Evolutionary conservation across 1,140 invertebrate species (phyloP).

Genomic region (Diorhabda sublineata): DNA sequence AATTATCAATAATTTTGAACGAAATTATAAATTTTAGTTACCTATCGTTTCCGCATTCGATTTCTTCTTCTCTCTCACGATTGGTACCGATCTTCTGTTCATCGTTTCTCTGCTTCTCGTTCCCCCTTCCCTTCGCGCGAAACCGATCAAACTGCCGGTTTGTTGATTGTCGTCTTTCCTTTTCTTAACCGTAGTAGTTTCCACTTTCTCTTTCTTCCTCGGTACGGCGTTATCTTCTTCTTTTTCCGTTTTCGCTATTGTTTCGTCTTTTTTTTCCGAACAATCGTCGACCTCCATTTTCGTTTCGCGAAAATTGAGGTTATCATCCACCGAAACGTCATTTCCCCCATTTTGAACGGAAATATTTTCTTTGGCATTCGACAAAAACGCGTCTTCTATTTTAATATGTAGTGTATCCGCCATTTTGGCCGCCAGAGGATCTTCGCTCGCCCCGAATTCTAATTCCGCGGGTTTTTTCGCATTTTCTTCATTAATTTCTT

Average conservation of each 20-base stretch:
- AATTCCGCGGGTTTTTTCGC: no score
- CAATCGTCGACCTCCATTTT: slow-evolving; percentile 7
- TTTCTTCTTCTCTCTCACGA: slow-evolving; percentile 42
- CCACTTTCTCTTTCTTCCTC: slow-evolving; percentile 48
- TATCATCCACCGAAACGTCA: slow-evolving; percentile 21
- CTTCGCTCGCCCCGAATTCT: no score
- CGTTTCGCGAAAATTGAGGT: slow-evolving; percentile 12
- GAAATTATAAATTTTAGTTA: slow-evolving; percentile 29
- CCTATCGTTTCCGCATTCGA: slow-evolving; percentile 41
- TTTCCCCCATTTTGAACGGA: slow-evolving; percentile 12
- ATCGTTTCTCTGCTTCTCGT: slow-evolving; percentile 34
- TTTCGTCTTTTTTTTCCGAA: slow-evolving; percentile 43
- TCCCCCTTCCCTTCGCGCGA: slow-evolving; percentile 39
- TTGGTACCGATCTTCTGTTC: slow-evolving; percentile 45
- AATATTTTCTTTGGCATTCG: slow-evolving; percentile 45
- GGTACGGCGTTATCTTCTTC: slow-evolving; percentile 43
- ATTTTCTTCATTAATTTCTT: no score
- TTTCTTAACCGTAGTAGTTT: slow-evolving; percentile 44
- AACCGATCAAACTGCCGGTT: slow-evolving; percentile 42
- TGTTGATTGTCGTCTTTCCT: slow-evolving; percentile 43
- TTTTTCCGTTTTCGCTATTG: slow-evolving; percentile 43
- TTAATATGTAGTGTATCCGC: slow-evolving; percentile 39
- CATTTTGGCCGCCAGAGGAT: background rate
- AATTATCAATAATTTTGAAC: no score
- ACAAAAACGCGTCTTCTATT: slow-evolving; percentile 53